These are phyloP conservation scores for Machimus rusticus DNA, from an alignment of 2,888 invertebrate species.

Conservation along the genomic window DNA sequence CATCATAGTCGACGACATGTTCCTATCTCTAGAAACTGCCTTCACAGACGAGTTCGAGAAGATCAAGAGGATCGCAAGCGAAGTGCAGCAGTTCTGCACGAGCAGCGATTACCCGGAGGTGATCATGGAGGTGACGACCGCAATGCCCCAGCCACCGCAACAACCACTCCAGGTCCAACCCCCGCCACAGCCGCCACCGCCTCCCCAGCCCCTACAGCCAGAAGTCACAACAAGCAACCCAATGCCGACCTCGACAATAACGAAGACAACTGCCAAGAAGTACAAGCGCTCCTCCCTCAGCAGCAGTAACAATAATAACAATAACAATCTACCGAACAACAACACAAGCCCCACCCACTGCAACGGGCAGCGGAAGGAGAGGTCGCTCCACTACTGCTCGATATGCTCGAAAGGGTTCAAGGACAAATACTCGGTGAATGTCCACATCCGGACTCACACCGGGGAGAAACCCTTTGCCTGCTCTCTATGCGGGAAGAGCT, in stretches of 20 bases:
- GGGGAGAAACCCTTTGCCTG: constrained; percentile 98
- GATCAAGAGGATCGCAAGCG: constrained; percentile 82
- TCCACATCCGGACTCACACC: constrained; percentile 96
- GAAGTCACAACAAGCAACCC: constrained; percentile 69
- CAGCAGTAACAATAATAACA: constrained; percentile 53
- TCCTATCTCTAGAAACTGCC: constrained; percentile 62
- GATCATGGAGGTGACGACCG: constrained; percentile 59
- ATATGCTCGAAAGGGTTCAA: constrained; percentile 94
- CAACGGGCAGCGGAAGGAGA: constrained; percentile 81
- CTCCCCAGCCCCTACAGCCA: constrained; percentile 66
- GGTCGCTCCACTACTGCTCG: constrained; percentile 89
- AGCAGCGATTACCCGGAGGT: constrained; percentile 61
- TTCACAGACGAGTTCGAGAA: constrained; percentile 84
- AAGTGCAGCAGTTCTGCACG: constrained; percentile 77
- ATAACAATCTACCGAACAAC: constrained; percentile 56
- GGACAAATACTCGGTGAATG: constrained; percentile 97
- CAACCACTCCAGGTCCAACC: constrained; percentile 51
- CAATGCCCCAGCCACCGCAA: constrained; percentile 60
- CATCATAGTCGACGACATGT: constrained; percentile 63
- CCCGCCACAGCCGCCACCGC: constrained; percentile 54
- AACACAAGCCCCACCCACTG: constrained; percentile 62
- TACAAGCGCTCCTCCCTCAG: constrained; percentile 70
- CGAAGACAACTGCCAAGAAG: constrained; percentile 72
- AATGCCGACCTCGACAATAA: constrained; percentile 55
- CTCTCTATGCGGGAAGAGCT: constrained; percentile 90